Percentiles rank a stretch among this genome's conserved stretches.
Conservation (phyloP, 2,888 invertebrate species). For the Drosophila paranaensis region DNA sequence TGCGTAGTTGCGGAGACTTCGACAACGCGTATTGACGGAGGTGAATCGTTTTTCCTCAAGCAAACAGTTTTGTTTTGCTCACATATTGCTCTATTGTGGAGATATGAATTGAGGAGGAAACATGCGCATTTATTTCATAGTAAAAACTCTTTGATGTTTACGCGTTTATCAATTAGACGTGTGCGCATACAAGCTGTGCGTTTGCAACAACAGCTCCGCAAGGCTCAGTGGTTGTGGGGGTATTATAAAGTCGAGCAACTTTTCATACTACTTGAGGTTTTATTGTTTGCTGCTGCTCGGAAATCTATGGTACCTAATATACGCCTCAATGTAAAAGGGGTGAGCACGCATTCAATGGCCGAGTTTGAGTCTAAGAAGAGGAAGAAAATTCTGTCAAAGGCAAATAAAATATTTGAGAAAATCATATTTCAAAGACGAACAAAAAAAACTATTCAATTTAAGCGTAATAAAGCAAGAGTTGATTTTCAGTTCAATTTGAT, state of each 20-base stretch:
- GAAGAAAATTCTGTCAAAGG: background rate
- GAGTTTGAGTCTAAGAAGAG: background rate
- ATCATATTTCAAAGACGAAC: background rate
- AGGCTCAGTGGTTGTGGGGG: background rate
- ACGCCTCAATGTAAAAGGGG: background rate
- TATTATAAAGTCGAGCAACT: background rate
- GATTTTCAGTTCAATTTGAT: background rate
- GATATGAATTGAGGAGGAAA: background rate
- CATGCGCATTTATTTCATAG: background rate
- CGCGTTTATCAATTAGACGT: slow-evolving; percentile 1
- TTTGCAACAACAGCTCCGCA: background rate
- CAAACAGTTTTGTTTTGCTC: background rate
- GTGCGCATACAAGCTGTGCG: background rate
- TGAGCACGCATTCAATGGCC: no score
- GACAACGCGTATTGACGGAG: background rate
- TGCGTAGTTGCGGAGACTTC: background rate
- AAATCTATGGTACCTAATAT: background rate
- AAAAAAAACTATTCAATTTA: background rate
- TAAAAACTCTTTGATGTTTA: background rate
- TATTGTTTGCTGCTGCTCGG: no score
- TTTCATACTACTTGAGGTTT: background rate
- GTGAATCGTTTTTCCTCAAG: background rate
- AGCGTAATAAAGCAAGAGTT: background rate
- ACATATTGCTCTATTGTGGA: background rate
- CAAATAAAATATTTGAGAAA: background rate